Conservation (phyloP, 2,113 vertebrate genomes). For the Aviceda subcristata region DNA sequence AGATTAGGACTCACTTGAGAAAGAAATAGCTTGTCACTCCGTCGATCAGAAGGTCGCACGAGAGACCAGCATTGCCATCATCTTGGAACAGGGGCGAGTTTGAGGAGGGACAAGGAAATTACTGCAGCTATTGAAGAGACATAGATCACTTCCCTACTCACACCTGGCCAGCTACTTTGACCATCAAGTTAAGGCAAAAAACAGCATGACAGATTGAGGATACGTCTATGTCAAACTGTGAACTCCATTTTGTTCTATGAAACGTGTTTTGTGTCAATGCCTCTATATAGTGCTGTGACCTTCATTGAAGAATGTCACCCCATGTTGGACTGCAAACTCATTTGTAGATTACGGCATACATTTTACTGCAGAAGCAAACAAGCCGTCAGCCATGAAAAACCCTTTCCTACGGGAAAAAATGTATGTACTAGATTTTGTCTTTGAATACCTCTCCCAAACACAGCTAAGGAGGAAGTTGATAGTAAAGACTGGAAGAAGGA, state of each 20-base stretch:
- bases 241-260: slow-evolving; percentile 19
- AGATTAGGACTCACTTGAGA: slow-evolving; percentile 61
- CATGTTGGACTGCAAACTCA: background rate
- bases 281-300: background rate
- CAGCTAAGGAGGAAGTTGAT: background rate
- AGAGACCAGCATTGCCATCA: background rate
- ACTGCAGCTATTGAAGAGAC: slow-evolving; percentile 30
- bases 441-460: background rate
- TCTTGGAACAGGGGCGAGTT: background rate
- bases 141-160: slow-evolving; percentile 15
- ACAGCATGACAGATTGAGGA: slow-evolving; percentile 4
- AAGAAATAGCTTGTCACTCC: slow-evolving; percentile 64
- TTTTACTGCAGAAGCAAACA: slow-evolving; percentile 18
- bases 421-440: background rate
- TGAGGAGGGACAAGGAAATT: slow-evolving; percentile 46
- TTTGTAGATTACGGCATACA: slow-evolving; percentile 3
- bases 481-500: background rate
- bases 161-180: slow-evolving; percentile 37
- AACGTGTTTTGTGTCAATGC: background rate
- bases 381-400: background rate
- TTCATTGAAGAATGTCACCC: background rate
- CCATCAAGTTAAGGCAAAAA: slow-evolving; percentile 22
- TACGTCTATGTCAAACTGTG: background rate
- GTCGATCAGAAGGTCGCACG: slow-evolving; percentile 31
- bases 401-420: background rate